phyloP scores from a whole-genome alignment of 35 echinoderm and acorn worm genomes.

The Holothuria glaberrima region DNA sequence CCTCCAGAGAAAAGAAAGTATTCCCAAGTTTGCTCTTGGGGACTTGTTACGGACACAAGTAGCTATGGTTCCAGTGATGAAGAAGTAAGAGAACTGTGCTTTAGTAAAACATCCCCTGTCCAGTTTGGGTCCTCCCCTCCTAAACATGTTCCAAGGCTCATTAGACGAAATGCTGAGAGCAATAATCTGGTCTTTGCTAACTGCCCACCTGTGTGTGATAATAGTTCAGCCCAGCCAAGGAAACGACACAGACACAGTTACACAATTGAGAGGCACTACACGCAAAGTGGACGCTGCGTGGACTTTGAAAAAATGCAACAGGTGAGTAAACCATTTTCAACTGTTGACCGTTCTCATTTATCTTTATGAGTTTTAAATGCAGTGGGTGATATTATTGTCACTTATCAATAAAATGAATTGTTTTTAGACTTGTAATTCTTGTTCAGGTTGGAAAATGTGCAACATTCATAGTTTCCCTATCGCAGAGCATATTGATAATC shows the following conservation, averaged over 20 bases:
- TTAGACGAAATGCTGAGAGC: constrained; percentile 69
- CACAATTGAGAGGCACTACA: constrained; percentile 61
- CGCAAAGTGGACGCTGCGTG: constrained; percentile 75
- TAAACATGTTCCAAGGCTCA: constrained; percentile 72
- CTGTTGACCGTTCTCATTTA: not conserved
- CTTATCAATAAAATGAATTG: no score
- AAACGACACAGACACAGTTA: constrained; percentile 70
- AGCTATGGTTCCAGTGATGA: constrained; percentile 76
- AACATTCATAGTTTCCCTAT: no score
- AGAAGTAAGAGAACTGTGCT: constrained; percentile 87
- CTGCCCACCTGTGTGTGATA: constrained; percentile 62
- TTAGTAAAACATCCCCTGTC: constrained; percentile 61
- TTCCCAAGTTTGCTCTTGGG: constrained; percentile 76
- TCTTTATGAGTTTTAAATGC: not conserved
- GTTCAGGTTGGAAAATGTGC: no score
- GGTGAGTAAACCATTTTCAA: constrained; percentile 35
- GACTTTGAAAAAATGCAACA: constrained; percentile 95
- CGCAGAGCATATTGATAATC: no score
- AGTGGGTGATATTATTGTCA: no score
- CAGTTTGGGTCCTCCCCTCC: constrained; percentile 89
- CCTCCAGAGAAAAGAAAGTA: constrained; percentile 84
- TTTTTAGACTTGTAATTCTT: no score
- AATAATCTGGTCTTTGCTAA: constrained; percentile 76
- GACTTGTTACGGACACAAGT: constrained; percentile 58
- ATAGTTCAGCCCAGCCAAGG: constrained; percentile 48